Evolutionary conservation across 2,888 invertebrate species (phyloP), one percentile per base, ranked within the genome.

Genomic region (Cerceris ruficornis): DNA sequence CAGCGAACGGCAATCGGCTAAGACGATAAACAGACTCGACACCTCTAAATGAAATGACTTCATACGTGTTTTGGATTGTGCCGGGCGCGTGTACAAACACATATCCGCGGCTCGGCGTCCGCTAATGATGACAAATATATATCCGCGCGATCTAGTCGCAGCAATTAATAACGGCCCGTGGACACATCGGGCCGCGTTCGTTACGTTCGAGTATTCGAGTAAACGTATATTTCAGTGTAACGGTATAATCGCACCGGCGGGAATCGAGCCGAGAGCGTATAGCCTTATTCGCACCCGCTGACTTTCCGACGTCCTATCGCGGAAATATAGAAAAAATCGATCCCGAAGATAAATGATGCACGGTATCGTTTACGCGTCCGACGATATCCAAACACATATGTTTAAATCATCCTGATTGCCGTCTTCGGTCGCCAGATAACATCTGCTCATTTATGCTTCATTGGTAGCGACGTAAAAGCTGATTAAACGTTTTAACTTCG

Each of bases 111-210:
- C 68, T 52, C 28, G 28, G 74, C 70, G 55, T 68, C 77, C 78
- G 58, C 81, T 84, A 84, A 84, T 84, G 84, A 84, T 84, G 84
- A 84, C 84, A 84, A 84, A 84, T 84, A 83, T 71, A 74, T 83
- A 79, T 69, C 69, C 78, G 69, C 58, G 73, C 75, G 71, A 77
- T 70, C 68, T 62, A 75, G 83, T 59, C 70, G 46, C 58, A 39
- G 69, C 81, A 70, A 85, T 84, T 84, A 84, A 84, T 84, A 84
- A 84, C 75, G 39, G 28, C 69, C 61, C 69, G 81, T 72, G 69
- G 76, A 81, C 83, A 79, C 78, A 75, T 75, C 66, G 64, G 65
- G 46, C 72, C 70, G 28, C 28, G 79, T 83, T 86, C 83, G 83
- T 86, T 86, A 81, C 58, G 68, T 75, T 72, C 81, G 69, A 68